phyloP scores from a whole-genome alignment of 2,797 vertebrate genomes.

The Heliangelus exortis region DNA sequence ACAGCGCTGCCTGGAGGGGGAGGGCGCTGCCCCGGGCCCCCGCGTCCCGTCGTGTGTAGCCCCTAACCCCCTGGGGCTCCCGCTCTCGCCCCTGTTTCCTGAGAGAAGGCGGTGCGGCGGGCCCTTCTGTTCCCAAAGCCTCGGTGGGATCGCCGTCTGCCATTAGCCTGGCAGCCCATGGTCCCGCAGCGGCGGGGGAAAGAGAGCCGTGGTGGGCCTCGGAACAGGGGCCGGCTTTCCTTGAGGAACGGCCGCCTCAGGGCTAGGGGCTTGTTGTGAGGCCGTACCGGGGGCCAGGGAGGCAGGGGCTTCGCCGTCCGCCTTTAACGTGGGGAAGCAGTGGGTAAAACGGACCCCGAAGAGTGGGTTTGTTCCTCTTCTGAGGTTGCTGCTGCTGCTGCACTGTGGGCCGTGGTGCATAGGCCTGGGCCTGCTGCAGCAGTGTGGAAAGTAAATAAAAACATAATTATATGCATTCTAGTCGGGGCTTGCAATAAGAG shows the following conservation, averaged over 20 bases:
- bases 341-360: accelerated
- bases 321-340: background rate
- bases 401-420: background rate
- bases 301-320: background rate
- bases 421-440: constrained; percentile 25
- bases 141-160: background rate
- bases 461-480: background rate
- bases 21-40: background rate
- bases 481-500: background rate
- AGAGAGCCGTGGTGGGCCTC: background rate
- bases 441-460: constrained; percentile 4
- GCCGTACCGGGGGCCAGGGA: no score
- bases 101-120: background rate
- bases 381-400: background rate
- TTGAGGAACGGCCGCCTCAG: background rate
- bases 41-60: background rate
- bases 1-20: constrained; percentile 45
- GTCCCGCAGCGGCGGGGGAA: background rate
- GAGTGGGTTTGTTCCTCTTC: background rate
- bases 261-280: background rate
- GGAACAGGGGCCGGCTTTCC: background rate
- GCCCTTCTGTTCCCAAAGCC: background rate
- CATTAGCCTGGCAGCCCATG: background rate
- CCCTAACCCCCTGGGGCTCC: background rate
- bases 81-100: background rate